These are phyloP conservation scores for Gymnodraco acuticeps DNA, from an alignment of 2,797 vertebrate species.

Conservation along the genomic window DNA sequence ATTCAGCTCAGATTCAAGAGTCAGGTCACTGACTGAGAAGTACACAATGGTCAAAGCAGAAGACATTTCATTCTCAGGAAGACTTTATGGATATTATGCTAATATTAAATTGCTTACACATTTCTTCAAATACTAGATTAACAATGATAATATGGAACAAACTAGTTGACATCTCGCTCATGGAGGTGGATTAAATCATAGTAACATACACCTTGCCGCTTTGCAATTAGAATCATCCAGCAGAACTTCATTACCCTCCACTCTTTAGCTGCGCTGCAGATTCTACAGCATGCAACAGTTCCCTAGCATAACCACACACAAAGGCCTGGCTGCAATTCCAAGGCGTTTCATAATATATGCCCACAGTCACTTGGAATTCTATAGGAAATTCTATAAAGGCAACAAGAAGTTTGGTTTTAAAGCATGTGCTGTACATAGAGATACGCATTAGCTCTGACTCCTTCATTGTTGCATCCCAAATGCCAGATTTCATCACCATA, in stretches of 20 bases:
- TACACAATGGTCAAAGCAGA: not conserved
- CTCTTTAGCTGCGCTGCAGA: not conserved
- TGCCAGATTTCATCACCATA: not conserved
- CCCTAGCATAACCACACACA: not conserved
- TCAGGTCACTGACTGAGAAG: not conserved
- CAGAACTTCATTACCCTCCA: not conserved
- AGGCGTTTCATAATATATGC: not conserved
- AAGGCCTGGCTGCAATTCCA: not conserved
- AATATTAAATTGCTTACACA: not conserved
- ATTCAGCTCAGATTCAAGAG: not conserved
- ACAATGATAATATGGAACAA: not conserved
- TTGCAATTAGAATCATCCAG: constrained; percentile 1
- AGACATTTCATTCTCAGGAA: not conserved
- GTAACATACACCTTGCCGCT: not conserved
- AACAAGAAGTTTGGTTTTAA: too few relatives aligned
- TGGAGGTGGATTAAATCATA: not conserved
- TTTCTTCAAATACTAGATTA: not conserved
- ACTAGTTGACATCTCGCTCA: not conserved
- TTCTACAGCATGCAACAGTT: not conserved
- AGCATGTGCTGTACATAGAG: not conserved
- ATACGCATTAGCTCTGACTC: not conserved
- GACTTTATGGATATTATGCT: not conserved
- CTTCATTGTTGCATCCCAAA: not conserved
- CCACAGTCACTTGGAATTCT: not conserved
- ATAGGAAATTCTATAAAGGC: too few relatives aligned